Conservation (phyloP, 2,888 invertebrate genomes). For the Odontocolon sp. region DNA sequence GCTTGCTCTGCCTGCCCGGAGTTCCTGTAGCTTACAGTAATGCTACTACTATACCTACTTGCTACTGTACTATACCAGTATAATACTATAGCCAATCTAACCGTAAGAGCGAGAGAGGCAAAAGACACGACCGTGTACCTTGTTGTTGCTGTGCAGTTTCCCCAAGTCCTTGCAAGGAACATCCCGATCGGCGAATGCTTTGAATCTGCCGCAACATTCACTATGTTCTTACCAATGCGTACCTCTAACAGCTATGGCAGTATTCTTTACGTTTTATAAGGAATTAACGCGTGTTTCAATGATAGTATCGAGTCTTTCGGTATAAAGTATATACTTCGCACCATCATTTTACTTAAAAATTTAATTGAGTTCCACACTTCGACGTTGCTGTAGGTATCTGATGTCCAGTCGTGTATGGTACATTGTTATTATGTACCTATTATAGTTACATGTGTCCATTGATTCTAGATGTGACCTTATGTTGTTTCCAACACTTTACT, state of each 20-base stretch:
- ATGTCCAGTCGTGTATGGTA: slow-evolving; percentile 1
- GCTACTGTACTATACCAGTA: neutral
- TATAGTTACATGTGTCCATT: neutral
- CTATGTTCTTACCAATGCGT: neutral
- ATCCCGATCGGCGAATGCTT: slow-evolving; percentile 41
- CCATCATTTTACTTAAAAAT: slow-evolving; percentile 49
- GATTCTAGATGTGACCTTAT: neutral
- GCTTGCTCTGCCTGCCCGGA: slow-evolving; percentile 13
- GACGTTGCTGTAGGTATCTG: slow-evolving; percentile 5
- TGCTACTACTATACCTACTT: neutral
- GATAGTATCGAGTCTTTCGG: neutral
- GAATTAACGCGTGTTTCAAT: slow-evolving; percentile 38
- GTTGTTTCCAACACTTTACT: no score
- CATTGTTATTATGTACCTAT: neutral
- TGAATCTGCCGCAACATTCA: slow-evolving; percentile 50
- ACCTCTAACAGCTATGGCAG: slow-evolving; percentile 16
- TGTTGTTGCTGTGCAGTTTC: slow-evolving; percentile 29
- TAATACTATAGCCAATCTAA: slow-evolving; percentile 7
- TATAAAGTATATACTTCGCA: slow-evolving; percentile 32
- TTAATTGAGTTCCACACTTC: slow-evolving; percentile 41
- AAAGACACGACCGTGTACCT: slow-evolving; percentile 46
- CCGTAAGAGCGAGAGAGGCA: slow-evolving; percentile 54
- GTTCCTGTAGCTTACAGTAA: slow-evolving; percentile 15
- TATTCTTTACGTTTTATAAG: slow-evolving; percentile 21
- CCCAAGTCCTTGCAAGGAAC: neutral